Base-by-base conservation (phyloP, 53 echinoderm and acorn worm genomes). In the Paelopatides confundens region DNA sequence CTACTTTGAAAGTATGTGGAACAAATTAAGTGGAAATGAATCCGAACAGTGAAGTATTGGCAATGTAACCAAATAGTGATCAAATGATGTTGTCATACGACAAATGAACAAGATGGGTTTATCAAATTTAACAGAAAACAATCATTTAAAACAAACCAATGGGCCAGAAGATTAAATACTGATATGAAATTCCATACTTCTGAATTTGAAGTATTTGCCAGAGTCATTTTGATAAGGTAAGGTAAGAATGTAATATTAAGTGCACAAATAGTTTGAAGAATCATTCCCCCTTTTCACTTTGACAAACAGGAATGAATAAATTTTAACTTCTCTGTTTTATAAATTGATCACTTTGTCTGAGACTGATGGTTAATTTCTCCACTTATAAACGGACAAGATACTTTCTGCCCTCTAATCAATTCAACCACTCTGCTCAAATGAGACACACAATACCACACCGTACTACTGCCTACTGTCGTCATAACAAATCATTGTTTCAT, bases 401-500 rank as follows among this genome's bases (percentile, higher is more conserved):
- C 71, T 71, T 39, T 71, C 23, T 18, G 46, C 26, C 46, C 38
- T 40, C n/a, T 71, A 71, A 71, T 71, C 71, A 71, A 71, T 71
- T 38, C 71, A 71, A 71, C 71, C 21, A 18, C 39, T 38, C 38
- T 43, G 24, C 71, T 71, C 23, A 26, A 38, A 71, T 71, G 71
- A 74, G 74, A 74, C 74, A 74, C 48, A 39, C 74, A 39, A 74
- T 74, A 32, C 47, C n/a, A 74, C 48, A 46, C 74, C 24, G 35
- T n/a, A 28, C 39, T 35, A 28, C 33, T 74, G 34, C 8, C 69
- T 69, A 35, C 31, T 9, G 36, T 7, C 74, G 74, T 74, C 74
- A 74, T 74, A 74, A 74, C n/a, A 74, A 74, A 74, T 74, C 38
- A 74, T 74, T 74, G 74, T 74, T 74, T 74, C 74, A 74, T 74